Percentiles rank a stretch among this genome's conserved stretches.
Evolutionary conservation across 2,113 vertebrate genomes (phyloP).

Genomic region (Euleptes europaea): DNA sequence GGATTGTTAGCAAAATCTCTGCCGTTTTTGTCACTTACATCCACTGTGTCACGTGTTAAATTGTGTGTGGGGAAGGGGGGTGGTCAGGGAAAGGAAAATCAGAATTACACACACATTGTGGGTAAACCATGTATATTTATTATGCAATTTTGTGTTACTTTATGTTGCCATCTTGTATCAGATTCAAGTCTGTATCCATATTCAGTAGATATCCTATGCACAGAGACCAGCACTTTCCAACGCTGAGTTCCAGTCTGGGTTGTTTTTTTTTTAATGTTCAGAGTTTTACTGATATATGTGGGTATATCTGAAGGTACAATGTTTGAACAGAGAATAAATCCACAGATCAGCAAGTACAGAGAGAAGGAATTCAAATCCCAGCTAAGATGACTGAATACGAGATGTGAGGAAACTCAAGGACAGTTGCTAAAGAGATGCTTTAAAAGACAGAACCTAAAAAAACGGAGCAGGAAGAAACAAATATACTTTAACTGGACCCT

Average conservation of each 20-base stretch:
- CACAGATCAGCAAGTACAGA: conserved; percentile 5
- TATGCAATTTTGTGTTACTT: conserved; percentile 12
- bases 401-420: conserved; percentile 16
- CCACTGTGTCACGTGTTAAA: conserved; percentile 22
- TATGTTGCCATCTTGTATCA: background rate
- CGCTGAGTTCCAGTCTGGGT: background rate
- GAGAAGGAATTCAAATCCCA: background rate
- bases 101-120: background rate
- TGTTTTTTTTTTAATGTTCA: background rate
- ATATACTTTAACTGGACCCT: conserved; percentile 38
- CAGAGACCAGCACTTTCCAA: background rate
- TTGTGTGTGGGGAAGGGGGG: background rate
- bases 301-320: background rate
- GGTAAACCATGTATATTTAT: conserved; percentile 11
- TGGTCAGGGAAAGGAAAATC: background rate
- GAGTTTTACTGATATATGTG: background rate
- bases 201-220: background rate
- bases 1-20: conserved; percentile 32
- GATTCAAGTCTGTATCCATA: background rate
- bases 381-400: conserved; percentile 7
- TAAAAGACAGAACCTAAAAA: conserved; percentile 19
- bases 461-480: conserved; percentile 32
- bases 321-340: conserved; percentile 15
- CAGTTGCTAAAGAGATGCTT: conserved; percentile 28
- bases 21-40: conserved; percentile 32